Evolutionary conservation across 2,888 invertebrate species (phyloP).

Genomic region (Torymus auratus): DNA sequence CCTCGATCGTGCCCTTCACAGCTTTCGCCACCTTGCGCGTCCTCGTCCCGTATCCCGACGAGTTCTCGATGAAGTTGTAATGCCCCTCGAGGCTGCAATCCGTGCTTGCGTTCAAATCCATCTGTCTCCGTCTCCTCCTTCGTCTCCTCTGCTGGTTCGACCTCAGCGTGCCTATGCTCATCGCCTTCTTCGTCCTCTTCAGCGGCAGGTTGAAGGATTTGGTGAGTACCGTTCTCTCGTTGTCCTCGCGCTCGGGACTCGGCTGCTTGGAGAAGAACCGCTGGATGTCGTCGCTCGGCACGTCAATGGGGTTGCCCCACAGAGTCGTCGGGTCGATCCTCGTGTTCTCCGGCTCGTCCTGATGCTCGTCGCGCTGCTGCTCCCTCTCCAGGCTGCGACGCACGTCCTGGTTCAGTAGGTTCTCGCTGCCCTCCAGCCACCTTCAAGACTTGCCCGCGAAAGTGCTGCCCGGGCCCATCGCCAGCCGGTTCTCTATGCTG

Average conservation of each 20-base stretch:
- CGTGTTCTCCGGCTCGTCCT: conserved; percentile 1
- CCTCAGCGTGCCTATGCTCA: conserved; percentile 23
- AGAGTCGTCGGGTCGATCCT: conserved; percentile 28
- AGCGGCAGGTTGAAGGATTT: conserved; percentile 31
- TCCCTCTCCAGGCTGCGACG: conserved; percentile 35
- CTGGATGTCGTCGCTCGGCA: conserved; percentile 45
- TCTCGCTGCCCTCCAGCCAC: conserved; percentile 74
- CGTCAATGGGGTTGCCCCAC: conserved; percentile 58
- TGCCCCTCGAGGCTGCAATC: conserved; percentile 50
- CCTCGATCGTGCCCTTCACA: conserved; percentile 11
- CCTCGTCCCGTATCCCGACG: conserved; percentile 3
- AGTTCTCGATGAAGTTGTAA: conserved; percentile 49
- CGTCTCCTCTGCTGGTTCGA: conserved; percentile 40
- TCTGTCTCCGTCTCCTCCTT: conserved; percentile 16
- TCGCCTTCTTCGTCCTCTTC: conserved; percentile 27
- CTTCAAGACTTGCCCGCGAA: conserved; percentile 74
- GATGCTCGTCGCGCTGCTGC: background rate
- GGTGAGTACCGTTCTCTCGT: conserved; percentile 25
- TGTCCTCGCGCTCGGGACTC: conserved; percentile 13
- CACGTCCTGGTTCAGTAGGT: conserved; percentile 37
- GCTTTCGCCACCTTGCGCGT: conserved; percentile 36
- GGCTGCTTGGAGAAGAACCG: conserved; percentile 21
- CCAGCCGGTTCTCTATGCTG: conserved; percentile 72
- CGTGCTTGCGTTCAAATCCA: conserved; percentile 29
- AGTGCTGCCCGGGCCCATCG: conserved; percentile 71